Conservation (phyloP, 1,140 invertebrate species). For the Trichonephila clavipes region DNA sequence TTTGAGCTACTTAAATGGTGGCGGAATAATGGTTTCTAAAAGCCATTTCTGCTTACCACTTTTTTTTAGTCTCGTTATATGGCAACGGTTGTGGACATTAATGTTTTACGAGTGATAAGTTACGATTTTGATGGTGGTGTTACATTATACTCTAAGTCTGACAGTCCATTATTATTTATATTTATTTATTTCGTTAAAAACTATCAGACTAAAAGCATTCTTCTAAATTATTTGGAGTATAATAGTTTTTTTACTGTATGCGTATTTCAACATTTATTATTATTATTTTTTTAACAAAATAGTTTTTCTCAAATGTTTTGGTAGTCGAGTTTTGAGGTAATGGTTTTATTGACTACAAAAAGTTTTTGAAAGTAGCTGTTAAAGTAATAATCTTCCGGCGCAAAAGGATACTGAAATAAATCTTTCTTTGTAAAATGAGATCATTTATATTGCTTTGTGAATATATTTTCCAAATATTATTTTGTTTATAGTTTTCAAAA, state of each 20-base stretch:
- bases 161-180: constrained; percentile 23
- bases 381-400: too few species aligned
- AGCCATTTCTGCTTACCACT: not conserved
- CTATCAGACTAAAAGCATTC: constrained; percentile 8
- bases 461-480: too few species aligned
- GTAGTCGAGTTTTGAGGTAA: not conserved
- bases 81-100: constrained; percentile 22
- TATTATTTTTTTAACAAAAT: not conserved
- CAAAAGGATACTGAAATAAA: too few species aligned
- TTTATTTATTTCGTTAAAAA: not conserved
- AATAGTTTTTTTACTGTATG: too few species aligned
- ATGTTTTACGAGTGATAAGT: constrained; percentile 34
- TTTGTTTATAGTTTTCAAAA: too few species aligned
- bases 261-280: too few species aligned
- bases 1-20: constrained; percentile 35
- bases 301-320: not conserved
- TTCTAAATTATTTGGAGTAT: constrained; percentile 6
- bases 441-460: too few species aligned
- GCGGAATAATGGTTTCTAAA: constrained; percentile 41
- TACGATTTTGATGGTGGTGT: constrained; percentile 22
- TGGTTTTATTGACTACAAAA: not conserved
- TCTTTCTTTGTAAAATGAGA: too few species aligned
- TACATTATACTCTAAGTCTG: constrained; percentile 3
- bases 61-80: not conserved
- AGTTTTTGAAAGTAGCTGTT: not conserved